Conservation (phyloP, 2,113 vertebrate species). For the Jacana jacana region DNA sequence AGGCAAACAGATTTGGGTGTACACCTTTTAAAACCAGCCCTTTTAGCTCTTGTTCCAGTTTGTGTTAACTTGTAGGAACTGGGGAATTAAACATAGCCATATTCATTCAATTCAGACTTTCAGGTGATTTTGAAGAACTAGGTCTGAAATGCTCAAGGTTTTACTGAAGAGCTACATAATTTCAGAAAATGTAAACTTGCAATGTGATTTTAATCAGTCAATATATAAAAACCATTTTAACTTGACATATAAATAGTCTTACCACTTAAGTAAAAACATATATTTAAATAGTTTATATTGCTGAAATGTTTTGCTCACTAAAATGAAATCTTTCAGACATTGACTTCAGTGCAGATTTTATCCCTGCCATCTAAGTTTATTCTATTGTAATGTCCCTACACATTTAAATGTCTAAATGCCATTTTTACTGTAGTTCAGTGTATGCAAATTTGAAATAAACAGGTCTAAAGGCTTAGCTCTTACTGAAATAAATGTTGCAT, state of each 20-base stretch:
- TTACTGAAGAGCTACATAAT: background rate
- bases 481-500: slow-evolving; percentile 22
- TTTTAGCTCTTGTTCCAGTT: background rate
- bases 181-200: background rate
- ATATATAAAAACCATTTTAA: background rate
- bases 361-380: background rate
- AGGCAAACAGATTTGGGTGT: background rate
- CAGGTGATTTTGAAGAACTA: background rate
- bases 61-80: background rate
- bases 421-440: background rate
- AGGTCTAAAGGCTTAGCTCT: slow-evolving; percentile 45
- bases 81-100: background rate
- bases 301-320: background rate
- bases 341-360: background rate
- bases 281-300: background rate
- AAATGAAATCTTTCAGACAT: background rate
- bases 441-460: background rate
- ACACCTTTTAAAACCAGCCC: background rate
- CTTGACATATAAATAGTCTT: background rate
- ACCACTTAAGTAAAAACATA: background rate
- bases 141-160: background rate
- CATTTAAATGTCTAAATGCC: background rate
- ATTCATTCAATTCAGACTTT: background rate
- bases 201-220: background rate
- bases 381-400: background rate